A percentile compares a stretch with the other conserved stretches of the same genome.
These are phyloP conservation scores for Ptilodon capucinus DNA, from an alignment of 2,888 invertebrate species.

Conservation along the genomic window DNA sequence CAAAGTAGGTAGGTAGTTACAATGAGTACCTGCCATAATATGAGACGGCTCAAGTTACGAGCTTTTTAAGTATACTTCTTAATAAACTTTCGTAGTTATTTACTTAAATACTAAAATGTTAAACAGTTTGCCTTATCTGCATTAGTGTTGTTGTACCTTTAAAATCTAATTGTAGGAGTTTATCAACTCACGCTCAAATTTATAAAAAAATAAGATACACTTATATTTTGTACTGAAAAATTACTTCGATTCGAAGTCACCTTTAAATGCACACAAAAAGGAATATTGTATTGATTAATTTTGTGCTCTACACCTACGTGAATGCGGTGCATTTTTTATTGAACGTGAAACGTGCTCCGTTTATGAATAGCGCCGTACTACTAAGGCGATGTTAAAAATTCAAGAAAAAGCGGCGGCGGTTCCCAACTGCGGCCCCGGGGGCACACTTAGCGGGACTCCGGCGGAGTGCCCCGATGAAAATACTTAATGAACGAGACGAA, in stretches of 20 bases:
- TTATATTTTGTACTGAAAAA: too few relatives aligned
- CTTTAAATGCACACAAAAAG: too few relatives aligned
- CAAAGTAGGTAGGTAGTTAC: conserved; percentile 35
- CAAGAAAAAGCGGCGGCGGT: conserved; percentile 60
- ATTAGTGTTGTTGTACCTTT: too few relatives aligned
- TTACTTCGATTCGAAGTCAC: too few relatives aligned
- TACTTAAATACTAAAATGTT: too few relatives aligned
- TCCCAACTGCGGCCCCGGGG: conserved; percentile 59
- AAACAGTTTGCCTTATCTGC: too few relatives aligned
- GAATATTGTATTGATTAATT: too few relatives aligned
- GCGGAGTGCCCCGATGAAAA: conserved; percentile 59
- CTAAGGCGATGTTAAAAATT: conserved; percentile 67
- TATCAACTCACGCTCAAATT: too few relatives aligned
- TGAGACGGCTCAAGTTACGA: conserved; percentile 5
- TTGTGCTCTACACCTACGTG: too few relatives aligned
- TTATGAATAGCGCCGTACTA: conserved; percentile 44
- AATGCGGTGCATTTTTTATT: conserved; percentile 23
- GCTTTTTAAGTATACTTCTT: neutral
- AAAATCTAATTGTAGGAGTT: too few relatives aligned
- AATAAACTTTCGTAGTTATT: too few relatives aligned
- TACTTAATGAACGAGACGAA: conserved; percentile 55
- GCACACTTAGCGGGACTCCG: conserved; percentile 55
- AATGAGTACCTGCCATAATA: conserved; percentile 12
- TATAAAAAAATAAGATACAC: too few relatives aligned
- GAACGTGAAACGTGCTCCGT: conserved; percentile 24